Evolutionary conservation across 2,113 vertebrate genomes (phyloP).

Genomic region (Elephantulus edwardii): DNA sequence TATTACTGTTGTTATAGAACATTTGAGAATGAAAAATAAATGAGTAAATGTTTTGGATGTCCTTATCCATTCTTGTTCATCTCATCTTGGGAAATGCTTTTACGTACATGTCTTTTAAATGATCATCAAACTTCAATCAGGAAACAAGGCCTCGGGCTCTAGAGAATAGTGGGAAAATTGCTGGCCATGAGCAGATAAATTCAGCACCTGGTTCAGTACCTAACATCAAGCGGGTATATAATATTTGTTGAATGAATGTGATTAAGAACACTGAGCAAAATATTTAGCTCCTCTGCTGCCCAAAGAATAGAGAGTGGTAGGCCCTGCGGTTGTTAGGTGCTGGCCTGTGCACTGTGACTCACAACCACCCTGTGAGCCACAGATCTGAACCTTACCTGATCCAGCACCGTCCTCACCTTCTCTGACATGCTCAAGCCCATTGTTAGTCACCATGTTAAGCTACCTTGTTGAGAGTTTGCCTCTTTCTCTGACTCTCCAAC

Average conservation of each 20-base stretch:
- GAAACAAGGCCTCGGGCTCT: not conserved
- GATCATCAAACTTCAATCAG: not conserved
- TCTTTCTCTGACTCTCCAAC: too few species aligned
- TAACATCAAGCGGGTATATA: not conserved
- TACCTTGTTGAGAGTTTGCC: too few species aligned
- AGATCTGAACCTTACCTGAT: too few species aligned
- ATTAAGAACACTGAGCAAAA: not conserved
- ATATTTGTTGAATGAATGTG: not conserved
- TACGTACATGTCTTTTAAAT: conserved; percentile 29
- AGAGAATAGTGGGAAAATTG: not conserved
- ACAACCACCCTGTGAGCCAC: too few species aligned
- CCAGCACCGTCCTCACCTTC: too few species aligned
- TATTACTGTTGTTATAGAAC: not conserved
- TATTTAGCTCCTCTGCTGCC: not conserved
- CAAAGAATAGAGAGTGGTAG: not conserved
- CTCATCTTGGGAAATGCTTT: conserved; percentile 20
- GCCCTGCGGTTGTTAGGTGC: too few species aligned
- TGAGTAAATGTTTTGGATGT: not conserved
- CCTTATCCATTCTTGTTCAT: not conserved
- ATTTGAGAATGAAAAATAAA: conserved; percentile 8
- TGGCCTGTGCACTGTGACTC: too few species aligned
- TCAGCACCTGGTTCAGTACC: not conserved
- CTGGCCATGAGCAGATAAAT: not conserved
- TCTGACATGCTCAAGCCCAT: too few species aligned
- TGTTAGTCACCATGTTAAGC: too few species aligned